Conservation (phyloP, 2,888 invertebrate genomes). For the Acholoe squamosa region DNA sequence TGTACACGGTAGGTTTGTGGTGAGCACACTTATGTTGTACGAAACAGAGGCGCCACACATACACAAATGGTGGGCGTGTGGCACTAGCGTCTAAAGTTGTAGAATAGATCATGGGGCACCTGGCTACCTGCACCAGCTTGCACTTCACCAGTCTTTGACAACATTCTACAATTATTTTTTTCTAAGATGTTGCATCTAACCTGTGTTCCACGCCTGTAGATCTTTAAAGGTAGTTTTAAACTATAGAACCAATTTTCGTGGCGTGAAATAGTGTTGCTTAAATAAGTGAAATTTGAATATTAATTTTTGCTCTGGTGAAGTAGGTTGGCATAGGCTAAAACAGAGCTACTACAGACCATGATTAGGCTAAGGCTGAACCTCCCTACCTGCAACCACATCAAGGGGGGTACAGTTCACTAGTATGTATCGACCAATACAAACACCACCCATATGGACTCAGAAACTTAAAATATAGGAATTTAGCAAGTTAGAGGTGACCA, state of each 20-base stretch:
- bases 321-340: slow-evolving; percentile 25
- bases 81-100: slow-evolving; percentile 39
- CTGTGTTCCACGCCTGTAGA: too few species aligned
- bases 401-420: slow-evolving; percentile 42
- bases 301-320: slow-evolving; percentile 7
- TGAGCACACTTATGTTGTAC: slow-evolving; percentile 25
- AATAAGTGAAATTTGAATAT: background rate
- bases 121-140: slow-evolving; percentile 11
- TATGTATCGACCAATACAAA: slow-evolving; percentile 55
- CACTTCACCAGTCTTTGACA: slow-evolving; percentile 45
- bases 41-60: background rate
- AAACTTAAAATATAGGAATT: slow-evolving; percentile 57
- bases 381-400: slow-evolving; percentile 40
- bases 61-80: background rate
- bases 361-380: slow-evolving; percentile 5
- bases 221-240: too few species aligned
- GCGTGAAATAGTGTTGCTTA: too few species aligned
- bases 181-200: too few species aligned
- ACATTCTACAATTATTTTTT: too few species aligned
- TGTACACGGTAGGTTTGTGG: slow-evolving; percentile 45
- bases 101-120: slow-evolving; percentile 34
- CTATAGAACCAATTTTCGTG: too few species aligned
- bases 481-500: slow-evolving; percentile 61
- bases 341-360: slow-evolving; percentile 45
- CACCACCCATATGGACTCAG: slow-evolving; percentile 54